Base-by-base conservation (phyloP, 2,888 invertebrate genomes). In the Rhamnusium bicolor region DNA sequence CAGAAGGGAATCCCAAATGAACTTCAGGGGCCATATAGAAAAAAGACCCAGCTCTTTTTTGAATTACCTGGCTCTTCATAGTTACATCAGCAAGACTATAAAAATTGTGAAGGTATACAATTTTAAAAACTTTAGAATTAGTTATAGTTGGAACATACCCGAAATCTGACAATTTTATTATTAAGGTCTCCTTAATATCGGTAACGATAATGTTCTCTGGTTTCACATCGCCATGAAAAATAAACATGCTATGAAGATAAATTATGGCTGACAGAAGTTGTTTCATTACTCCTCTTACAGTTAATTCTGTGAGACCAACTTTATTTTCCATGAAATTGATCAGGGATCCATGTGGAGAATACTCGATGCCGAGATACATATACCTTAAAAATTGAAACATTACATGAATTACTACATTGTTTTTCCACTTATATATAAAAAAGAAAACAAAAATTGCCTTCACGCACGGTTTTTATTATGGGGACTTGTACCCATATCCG, bases 21-120 rank as follows among this genome's bases (percentile, higher is more conserved):
- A 79, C 47, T 74, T 80, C 80, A 12, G 80, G 80, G 1, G 80
- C 79, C 80, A 80, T 79, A 66, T 77, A 80, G 27, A 69, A 69
- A 69, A 74, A 75, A 6, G 79, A 75, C 5, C 80, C 80, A 10
- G 67, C 14, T 21, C 46, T 65, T 56, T 65, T 73, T 1, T 47
- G 24, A 47, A 53, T 40, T 12, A 16, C 32, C 7, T 47, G 8
- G 6, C 27, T 8, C 10, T 49, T 67, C 19, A 62, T 54, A 12
- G 78, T 19, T 10, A 80, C 71, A 10, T 76, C 73, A 7, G 77
- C 66, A 46, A 80, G 60, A 12, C 80, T 80, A 66, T 66, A 76
- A 60, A 67, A 67, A 54, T 60, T 14, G n/a, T n/a, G n/a, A 32
- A 66, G 1, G 8, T 51, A 40, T 46, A 19, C 27, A 16, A 27